Conservation (phyloP, 2,113 vertebrate species). For the Callopanchax toddi region DNA sequence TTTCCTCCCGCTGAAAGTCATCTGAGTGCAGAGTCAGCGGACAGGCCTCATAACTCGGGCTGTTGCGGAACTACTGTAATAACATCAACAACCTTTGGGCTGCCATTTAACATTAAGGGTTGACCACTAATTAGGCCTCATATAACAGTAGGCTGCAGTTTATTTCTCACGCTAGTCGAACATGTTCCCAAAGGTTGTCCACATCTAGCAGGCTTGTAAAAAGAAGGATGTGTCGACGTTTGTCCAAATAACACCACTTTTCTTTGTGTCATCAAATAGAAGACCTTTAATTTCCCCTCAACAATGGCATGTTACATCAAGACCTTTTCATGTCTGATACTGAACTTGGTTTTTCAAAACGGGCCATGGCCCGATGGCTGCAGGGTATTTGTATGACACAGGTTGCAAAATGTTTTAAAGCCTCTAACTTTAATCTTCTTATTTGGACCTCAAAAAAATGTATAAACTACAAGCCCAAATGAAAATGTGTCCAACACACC, state of each 20-base stretch:
- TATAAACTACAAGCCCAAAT: conserved; percentile 29
- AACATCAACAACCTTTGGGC: conserved; percentile 53
- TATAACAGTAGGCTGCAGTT: conserved; percentile 62
- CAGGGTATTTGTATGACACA: conserved; percentile 50
- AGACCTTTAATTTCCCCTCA: conserved; percentile 6
- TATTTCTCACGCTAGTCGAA: conserved; percentile 62
- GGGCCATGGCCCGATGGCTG: conserved; percentile 41
- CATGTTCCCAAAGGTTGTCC: conserved; percentile 35
- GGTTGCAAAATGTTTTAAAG: conserved; percentile 63
- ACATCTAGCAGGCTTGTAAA: conserved; percentile 41
- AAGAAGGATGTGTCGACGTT: conserved; percentile 19
- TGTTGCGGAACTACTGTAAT: conserved; percentile 44
- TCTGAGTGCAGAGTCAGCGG: conserved; percentile 34
- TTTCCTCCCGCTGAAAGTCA: conserved; percentile 52
- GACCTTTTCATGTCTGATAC: conserved; percentile 15
- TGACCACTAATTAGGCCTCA: conserved; percentile 65
- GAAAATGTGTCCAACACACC: conserved; percentile 38
- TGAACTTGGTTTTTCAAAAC: conserved; percentile 44
- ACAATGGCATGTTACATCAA: too few species aligned
- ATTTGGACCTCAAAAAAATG: conserved; percentile 47
- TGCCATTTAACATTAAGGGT: conserved; percentile 64
- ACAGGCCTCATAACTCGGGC: conserved; percentile 32
- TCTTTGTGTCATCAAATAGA: conserved; percentile 9
- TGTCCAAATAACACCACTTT: conserved; percentile 35
- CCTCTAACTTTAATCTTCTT: conserved; percentile 53